Base-by-base conservation (phyloP, 1,140 invertebrate species). In the Rhagoletis pomonella region DNA sequence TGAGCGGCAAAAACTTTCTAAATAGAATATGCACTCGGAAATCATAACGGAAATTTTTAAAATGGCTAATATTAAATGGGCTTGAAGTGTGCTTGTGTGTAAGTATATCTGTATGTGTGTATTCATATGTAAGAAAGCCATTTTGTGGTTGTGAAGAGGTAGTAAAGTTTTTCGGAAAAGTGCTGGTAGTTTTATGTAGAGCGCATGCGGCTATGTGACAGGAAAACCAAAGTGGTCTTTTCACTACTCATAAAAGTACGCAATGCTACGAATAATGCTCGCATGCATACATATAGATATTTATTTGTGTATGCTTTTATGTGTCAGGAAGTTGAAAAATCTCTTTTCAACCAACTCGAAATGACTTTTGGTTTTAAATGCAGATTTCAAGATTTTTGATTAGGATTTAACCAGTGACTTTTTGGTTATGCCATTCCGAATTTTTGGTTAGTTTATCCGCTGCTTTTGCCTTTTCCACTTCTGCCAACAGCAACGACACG, bases 31-130 rank as follows among this genome's bases (percentile, higher is more conserved):
- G 73, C 73, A 81, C 73, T 81, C 73, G 88, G 88, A 90, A 89
- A 89, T 90, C 89, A 90, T 90, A 90, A 88, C 87, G 88, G 89
- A 91, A 89, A 90, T 89, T 90, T 89, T 89, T 89, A 86, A 65
- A 89, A 90, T 89, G 89, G 88, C 88, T 89, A 86, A 85, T 85
- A 85, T 85, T 47, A 62, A 85, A 62, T 62, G 29, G 44, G 50
- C 19, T 29, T 81, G 14, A 81, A 47, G 17, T 44, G 14, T 55
- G n/a, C 17, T 1, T 81, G n/a, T 81, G 17, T 17, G 17, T 29
- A 29, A 29, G 29, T 29, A 29, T 29, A 29, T 29, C 29, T 29
- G 29, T 29, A 29, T 29, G 29, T 29, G 29, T 29, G 29, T 29
- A 29, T 29, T 29, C 44, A 4, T 10, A 55, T 5, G 50, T 10